Conservation (phyloP, 2,113 vertebrate species). For the Mus pahari region DNA sequence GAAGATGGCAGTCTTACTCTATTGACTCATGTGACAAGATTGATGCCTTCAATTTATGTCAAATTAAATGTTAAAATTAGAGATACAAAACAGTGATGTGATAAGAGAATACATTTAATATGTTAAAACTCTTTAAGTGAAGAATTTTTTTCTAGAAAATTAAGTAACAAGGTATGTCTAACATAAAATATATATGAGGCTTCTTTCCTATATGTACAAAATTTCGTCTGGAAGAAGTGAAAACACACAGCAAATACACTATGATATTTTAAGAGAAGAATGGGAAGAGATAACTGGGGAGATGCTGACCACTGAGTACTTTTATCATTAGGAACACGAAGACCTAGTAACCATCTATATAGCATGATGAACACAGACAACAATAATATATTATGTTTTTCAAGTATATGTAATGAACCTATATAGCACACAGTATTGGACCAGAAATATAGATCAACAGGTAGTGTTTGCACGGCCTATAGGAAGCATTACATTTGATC, state of each 20-base stretch:
- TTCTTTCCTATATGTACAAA: background rate
- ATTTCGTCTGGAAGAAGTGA: background rate
- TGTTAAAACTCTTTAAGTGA: background rate
- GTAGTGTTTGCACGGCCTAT: too few relatives aligned
- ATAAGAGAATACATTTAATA: background rate
- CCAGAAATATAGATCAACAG: too few relatives aligned
- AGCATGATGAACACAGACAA: too few relatives aligned
- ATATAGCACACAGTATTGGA: too few relatives aligned
- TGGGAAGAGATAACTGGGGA: too few relatives aligned
- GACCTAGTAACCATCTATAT: rapidly evolving
- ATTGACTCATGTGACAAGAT: background rate
- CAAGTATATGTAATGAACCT: background rate
- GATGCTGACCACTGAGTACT: background rate
- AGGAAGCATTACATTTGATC: background rate
- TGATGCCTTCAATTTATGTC: background rate
- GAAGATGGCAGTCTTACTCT: background rate
- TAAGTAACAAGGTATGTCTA: background rate
- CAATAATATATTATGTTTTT: background rate
- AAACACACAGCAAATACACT: background rate
- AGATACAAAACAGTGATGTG: background rate
- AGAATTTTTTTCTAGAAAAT: background rate
- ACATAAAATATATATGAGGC: too few relatives aligned
- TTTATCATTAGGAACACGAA: background rate
- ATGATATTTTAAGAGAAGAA: background rate
- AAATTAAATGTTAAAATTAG: background rate